These are phyloP conservation scores for Gallirallus australis DNA, from an alignment of 2,797 vertebrate species.

Conservation along the genomic window DNA sequence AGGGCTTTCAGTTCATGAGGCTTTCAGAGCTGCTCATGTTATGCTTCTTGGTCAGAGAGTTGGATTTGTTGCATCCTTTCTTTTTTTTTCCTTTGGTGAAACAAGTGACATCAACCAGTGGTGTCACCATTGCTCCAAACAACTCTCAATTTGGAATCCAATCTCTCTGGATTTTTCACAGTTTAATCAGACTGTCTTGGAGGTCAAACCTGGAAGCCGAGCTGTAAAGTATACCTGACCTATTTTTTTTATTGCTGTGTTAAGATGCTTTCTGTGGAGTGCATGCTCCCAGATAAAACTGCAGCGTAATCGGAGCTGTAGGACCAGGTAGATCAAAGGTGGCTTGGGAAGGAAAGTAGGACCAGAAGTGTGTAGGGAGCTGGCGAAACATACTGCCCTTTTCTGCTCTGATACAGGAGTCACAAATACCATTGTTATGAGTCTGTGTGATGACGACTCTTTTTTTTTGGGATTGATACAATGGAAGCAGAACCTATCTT, in stretches of 20 bases:
- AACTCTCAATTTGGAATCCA: neutral
- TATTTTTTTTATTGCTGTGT: slow-evolving; percentile 28
- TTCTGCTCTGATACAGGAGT: neutral
- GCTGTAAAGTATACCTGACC: neutral
- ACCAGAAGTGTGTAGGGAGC: neutral
- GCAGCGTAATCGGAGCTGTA: neutral
- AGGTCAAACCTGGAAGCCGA: neutral
- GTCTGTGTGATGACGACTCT: neutral
- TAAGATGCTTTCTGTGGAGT: neutral
- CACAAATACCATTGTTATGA: neutral
- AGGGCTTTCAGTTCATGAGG: neutral
- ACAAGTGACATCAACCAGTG: neutral
- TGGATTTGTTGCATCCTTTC: neutral
- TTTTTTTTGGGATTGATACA: neutral
- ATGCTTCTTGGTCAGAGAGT: neutral
- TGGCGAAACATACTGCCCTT: neutral
- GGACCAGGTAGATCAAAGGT: neutral
- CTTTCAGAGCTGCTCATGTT: neutral
- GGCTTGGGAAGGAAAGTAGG: neutral
- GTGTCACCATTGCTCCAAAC: neutral
- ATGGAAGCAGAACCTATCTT: neutral
- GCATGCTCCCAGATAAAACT: neutral
- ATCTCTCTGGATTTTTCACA: neutral
- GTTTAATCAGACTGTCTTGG: neutral
- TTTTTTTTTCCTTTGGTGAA: neutral